These are phyloP conservation scores for Paramormyrops hopkinsi DNA, from an alignment of 2,797 vertebrate species.

Conservation along the genomic window DNA sequence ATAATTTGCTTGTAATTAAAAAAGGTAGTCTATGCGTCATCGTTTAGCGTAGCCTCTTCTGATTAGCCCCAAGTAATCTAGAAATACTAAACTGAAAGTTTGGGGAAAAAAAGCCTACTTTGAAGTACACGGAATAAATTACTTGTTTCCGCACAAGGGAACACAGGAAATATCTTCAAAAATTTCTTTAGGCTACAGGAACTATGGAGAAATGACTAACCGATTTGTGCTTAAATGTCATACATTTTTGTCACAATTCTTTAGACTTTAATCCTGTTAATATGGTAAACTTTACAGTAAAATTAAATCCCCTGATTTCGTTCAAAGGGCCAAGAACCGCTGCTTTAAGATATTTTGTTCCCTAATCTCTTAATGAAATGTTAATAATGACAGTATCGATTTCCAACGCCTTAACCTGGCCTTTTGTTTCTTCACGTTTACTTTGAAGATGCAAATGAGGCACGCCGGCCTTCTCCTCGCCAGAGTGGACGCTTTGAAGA, in stretches of 20 bases:
- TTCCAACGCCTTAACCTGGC: constrained; percentile 25
- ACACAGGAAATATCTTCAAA: not conserved
- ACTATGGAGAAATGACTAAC: not conserved
- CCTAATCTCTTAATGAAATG: constrained; percentile 30
- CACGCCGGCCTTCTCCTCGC: constrained; percentile 55
- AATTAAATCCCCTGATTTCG: not conserved
- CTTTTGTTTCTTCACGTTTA: constrained; percentile 28
- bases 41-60: not conserved
- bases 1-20: constrained; percentile 10
- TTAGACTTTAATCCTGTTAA: not conserved
- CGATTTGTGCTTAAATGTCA: not conserved
- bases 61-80: not conserved
- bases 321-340: not conserved
- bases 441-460: constrained; percentile 49
- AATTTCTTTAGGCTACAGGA: not conserved
- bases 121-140: not conserved
- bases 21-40: not conserved
- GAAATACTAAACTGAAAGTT: not conserved
- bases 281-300: not conserved
- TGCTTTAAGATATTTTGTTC: constrained; percentile 16
- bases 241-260: constrained; percentile 11
- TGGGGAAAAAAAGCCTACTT: not conserved
- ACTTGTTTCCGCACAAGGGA: not conserved
- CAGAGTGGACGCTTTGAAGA: constrained; percentile 58
- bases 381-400: constrained; percentile 33